Evolutionary conservation across 2,888 invertebrate genomes (phyloP).

Genomic region (Trissolcus japonicus): DNA sequence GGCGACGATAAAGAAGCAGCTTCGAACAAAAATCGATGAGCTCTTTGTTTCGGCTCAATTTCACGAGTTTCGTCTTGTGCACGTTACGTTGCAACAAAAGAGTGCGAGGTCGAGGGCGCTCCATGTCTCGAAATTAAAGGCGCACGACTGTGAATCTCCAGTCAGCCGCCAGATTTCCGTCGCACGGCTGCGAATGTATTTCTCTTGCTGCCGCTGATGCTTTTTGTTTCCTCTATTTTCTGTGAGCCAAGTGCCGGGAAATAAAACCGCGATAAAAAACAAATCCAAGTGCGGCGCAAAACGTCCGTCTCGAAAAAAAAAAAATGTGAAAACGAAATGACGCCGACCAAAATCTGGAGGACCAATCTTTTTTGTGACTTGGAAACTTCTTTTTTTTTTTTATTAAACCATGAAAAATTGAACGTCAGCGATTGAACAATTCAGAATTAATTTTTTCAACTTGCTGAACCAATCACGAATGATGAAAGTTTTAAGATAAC

Average conservation of each 20-base stretch:
- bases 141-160: conserved; percentile 73
- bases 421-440: too few relatives aligned
- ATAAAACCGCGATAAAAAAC: conserved; percentile 10
- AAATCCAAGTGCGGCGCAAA: neutral
- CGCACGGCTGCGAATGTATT: conserved; percentile 57
- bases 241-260: conserved; percentile 4
- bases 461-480: too few relatives aligned
- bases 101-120: conserved; percentile 73
- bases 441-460: too few relatives aligned
- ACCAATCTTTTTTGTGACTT: neutral
- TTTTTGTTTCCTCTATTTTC: neutral
- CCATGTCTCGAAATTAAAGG: conserved; percentile 73
- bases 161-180: conserved; percentile 72
- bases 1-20: neutral
- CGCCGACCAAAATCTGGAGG: neutral
- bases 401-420: too few relatives aligned
- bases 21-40: conserved; percentile 32
- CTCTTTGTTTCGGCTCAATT: conserved; percentile 28
- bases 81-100: conserved; percentile 53
- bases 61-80: conserved; percentile 40
- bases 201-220: conserved; percentile 3
- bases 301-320: neutral
- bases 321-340: neutral
- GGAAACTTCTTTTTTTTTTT: too few relatives aligned
- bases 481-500: too few relatives aligned